Base-by-base conservation (phyloP, 1,140 invertebrate genomes). In the Sarcophaga peregrina region DNA sequence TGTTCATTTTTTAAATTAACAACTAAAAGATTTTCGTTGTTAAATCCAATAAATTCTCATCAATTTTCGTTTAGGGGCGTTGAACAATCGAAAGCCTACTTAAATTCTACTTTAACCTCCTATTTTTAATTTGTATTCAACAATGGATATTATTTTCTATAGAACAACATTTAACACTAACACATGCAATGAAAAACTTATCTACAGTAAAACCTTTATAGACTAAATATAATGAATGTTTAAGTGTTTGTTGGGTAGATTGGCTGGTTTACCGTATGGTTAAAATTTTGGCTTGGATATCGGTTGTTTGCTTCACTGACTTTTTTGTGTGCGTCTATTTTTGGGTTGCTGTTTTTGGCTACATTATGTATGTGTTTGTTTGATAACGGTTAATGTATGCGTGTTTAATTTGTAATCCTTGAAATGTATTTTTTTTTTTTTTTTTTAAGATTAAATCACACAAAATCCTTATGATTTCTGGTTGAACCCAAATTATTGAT, bases 391-490 rank as follows among this genome's bases (percentile, higher is more conserved):
- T n/a, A n/a, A n/a, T n/a, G n/a, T n/a, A n/a, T n/a, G n/a, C n/a
- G 52, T 58, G 10, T 58, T 58, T 58, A 58, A 58, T 58, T 58
- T 58, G n/a, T 68, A 68, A 68, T 68, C 17, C 17, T 20, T 68
- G 58, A 8, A 17, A n/a, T 68, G 58, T n/a, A n/a, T n/a, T n/a
- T n/a, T n/a, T n/a, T n/a, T n/a, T n/a, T 68, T 68, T 68, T 68
- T 11, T 50, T 7, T 50, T 7, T 25, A 68, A 68, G 17, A 68
- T 68, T 68, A 68, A 68, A 68, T 68, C 58, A 68, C n/a, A n/a
- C 58, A 68, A 68, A 68, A 8, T 68, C 58, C 17, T 68, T 68
- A 68, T 68, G 58, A 68, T 68, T 68, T 68, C 17, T 68, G 58
- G 58, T 68, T 68, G 17, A 68, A 15, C 58, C 58, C 17, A 68